phyloP scores from a whole-genome alignment of 2,113 vertebrate genomes.

The Peucedramus taeniatus region DNA sequence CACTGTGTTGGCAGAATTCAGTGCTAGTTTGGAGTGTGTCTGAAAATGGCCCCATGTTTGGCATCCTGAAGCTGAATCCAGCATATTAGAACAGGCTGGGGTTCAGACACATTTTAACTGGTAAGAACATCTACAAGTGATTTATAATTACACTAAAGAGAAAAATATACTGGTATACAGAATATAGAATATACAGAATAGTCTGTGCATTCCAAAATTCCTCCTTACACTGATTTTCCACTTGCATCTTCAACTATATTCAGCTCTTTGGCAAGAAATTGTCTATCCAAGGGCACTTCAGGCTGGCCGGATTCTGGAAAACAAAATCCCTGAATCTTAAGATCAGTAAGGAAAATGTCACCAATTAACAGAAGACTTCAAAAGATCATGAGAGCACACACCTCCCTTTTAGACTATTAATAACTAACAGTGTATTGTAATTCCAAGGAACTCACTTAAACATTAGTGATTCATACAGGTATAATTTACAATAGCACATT shows the following conservation, averaged over 20 bases:
- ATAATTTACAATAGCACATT: neutral
- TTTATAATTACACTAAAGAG: neutral
- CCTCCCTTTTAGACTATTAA: neutral
- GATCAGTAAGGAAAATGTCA: neutral
- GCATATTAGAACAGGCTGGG: neutral
- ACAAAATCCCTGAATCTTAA: neutral
- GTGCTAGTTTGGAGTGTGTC: neutral
- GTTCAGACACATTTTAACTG: neutral
- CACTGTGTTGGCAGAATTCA: neutral
- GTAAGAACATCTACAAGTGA: neutral
- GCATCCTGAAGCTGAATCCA: neutral
- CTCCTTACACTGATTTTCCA: slow-evolving; percentile 84
- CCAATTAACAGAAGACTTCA: neutral
- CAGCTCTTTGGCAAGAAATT: slow-evolving; percentile 88
- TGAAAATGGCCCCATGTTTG: neutral
- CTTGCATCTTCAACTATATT: slow-evolving; percentile 84
- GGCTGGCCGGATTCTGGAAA: slow-evolving; percentile 90
- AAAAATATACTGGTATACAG: neutral
- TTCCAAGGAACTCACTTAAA: neutral
- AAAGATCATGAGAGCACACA: neutral
- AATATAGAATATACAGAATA: neutral
- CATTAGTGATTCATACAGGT: neutral
- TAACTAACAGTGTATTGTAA: neutral
- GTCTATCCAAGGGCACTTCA: slow-evolving; percentile 84
- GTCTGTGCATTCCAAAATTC: neutral